These are phyloP conservation scores for Solenodon paradoxus DNA, from an alignment of 2,113 vertebrate genomes.

Conservation along the genomic window DNA sequence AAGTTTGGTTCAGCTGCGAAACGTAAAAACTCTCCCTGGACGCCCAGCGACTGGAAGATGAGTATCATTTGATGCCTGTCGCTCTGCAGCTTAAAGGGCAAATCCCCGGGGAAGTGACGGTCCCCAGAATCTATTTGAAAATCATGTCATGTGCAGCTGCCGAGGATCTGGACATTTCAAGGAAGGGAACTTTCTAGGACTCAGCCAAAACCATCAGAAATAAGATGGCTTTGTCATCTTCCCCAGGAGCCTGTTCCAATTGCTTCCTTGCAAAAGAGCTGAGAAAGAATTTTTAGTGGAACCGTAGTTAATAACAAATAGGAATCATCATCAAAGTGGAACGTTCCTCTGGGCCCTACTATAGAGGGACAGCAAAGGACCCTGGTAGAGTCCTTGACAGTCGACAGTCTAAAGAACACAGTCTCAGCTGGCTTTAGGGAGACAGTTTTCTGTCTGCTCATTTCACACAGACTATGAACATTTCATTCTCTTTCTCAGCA, in stretches of 20 bases:
- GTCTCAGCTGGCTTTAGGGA: background rate
- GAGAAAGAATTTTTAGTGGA: background rate
- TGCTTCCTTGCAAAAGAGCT: background rate
- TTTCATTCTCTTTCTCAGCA: background rate
- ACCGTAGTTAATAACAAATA: background rate
- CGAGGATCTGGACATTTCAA: conserved; percentile 64
- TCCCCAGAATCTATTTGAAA: conserved; percentile 65
- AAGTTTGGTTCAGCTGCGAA: conserved; percentile 86
- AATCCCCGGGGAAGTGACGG: conserved; percentile 70
- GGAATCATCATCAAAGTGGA: background rate
- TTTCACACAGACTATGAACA: background rate
- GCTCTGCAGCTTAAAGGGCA: conserved; percentile 75
- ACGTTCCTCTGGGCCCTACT: background rate
- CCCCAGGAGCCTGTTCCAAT: background rate
- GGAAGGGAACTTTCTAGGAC: conserved; percentile 71
- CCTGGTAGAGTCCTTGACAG: background rate
- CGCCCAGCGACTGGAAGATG: conserved; percentile 58
- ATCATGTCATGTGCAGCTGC: conserved; percentile 79
- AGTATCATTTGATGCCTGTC: conserved; percentile 81
- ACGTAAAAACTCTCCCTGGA: conserved; percentile 68
- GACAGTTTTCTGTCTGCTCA: background rate
- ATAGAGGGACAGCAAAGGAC: background rate
- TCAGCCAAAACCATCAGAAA: conserved; percentile 42
- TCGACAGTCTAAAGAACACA: too few relatives aligned
- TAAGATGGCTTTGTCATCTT: conserved; percentile 12